Conservation (phyloP, 2,113 vertebrate species). For the Pangasianodon gigas region DNA sequence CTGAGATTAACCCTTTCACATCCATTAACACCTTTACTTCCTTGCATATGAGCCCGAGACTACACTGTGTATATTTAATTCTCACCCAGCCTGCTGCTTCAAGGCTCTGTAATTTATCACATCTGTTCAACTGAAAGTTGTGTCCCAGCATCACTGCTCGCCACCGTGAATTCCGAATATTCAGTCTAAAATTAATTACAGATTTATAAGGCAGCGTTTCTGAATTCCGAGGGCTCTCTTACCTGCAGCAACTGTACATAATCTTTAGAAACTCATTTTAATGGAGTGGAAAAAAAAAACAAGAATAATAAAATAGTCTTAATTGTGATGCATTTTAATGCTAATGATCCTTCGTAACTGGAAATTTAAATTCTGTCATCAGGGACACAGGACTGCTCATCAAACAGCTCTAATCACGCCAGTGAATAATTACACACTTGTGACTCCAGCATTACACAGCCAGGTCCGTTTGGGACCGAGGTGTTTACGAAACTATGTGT, state of each 20-base stretch:
- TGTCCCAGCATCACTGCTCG: not conserved
- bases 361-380: constrained; percentile 23
- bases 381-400: constrained; percentile 12
- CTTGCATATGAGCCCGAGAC: not conserved
- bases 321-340: constrained; percentile 20
- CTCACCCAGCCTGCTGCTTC: not conserved
- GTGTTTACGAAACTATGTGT: not conserved
- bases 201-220: not conserved
- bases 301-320: constrained; percentile 16
- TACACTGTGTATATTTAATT: not conserved
- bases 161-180: not conserved
- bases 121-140: no score
- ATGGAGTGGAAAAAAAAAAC: not conserved
- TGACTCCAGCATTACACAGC: constrained; percentile 17
- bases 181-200: not conserved
- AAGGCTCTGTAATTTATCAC: not conserved
- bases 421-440: constrained; percentile 36
- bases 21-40: not conserved
- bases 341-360: constrained; percentile 2
- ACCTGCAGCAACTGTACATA: constrained; percentile 15
- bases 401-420: constrained; percentile 14
- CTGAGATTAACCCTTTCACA: not conserved
- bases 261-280: not conserved
- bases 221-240: not conserved
- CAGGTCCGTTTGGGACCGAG: not conserved